Evolutionary conservation across 2,797 vertebrate genomes (phyloP), one percentile per base, ranked within the genome.

Genomic region (Hemitrygon akajei): DNA sequence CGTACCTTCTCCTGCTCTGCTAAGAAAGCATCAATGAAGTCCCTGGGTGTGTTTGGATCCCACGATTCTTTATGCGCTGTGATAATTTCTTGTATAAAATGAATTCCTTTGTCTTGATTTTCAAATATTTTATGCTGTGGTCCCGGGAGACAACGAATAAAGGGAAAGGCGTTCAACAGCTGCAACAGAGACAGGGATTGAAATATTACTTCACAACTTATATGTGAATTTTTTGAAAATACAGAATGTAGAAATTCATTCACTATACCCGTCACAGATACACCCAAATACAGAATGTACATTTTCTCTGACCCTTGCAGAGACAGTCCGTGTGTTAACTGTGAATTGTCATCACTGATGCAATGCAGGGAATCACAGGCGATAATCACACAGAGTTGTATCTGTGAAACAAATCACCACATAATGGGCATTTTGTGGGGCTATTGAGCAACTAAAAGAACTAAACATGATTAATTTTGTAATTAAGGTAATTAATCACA

Each of bases 1-100:
- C 60, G 40, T 75, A 95, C 94, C 94, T 96, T 96, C 87, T 96
- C 94, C 7, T 95, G 93, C 91, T 96, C 96, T 3, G 97, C 96
- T 81, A 97, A 92, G 94, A 96, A 97, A 47, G 95, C 95, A 91
- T 97, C 96, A 10, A 95, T 95, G 82, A 96, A 95, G 92, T 96
- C 95, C 66, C 95, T 94, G 0, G 96, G 96, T 92, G 97, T 87
- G 80, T 95, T 95, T 47, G 95, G 94, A 77, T 95, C 93, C 94
- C 95, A 94, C 2, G 94, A 95, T 71, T 94, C 91, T 94, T 95
- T 96, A 94, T 94, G 95, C 1, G 96, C 94, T 25, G 94, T 30
- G 18, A 94, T 11, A 69, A 95, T 79, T 37, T 77, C 94, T 91
- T n/a, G 81, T 14, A 94, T 56, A 20, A 94, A 94, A 22, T 66